phyloP scores from a whole-genome alignment of 2,113 vertebrate genomes.

The Pionites leucogaster region DNA sequence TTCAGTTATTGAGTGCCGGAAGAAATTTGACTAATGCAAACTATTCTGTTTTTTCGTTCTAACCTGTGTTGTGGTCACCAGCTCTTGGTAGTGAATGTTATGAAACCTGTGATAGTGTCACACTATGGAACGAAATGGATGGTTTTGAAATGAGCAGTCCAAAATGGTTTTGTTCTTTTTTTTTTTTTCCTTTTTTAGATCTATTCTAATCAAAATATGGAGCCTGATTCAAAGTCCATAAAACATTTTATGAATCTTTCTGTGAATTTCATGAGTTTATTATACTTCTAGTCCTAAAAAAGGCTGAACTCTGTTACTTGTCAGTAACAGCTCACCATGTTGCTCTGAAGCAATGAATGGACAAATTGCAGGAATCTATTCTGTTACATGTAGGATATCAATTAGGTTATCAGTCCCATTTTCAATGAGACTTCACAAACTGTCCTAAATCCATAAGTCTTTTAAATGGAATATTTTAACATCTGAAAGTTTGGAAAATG shows the following conservation, averaged over 20 bases:
- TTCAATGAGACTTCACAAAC: background rate
- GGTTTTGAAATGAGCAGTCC: background rate
- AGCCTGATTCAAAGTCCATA: background rate
- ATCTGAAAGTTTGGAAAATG: background rate
- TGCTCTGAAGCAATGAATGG: background rate
- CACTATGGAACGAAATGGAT: background rate
- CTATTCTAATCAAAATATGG: background rate
- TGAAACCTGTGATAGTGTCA: background rate
- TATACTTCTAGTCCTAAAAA: background rate
- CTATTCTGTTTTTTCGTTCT: background rate
- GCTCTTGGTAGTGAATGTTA: fast-evolving
- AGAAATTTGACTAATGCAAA: background rate
- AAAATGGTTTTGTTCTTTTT: background rate
- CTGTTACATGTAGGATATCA: background rate
- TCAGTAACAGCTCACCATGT: background rate
- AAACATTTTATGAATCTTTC: background rate
- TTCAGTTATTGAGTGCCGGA: background rate
- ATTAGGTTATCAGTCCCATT: background rate
- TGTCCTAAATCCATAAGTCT: background rate
- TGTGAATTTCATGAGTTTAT: background rate
- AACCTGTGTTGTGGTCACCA: background rate
- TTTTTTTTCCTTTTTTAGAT: background rate
- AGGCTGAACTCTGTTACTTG: background rate
- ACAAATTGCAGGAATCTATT: background rate
- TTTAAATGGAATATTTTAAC: background rate